phyloP scores from a whole-genome alignment of 1,140 invertebrate species.

The Pseudachorutes palmiensis region DNA sequence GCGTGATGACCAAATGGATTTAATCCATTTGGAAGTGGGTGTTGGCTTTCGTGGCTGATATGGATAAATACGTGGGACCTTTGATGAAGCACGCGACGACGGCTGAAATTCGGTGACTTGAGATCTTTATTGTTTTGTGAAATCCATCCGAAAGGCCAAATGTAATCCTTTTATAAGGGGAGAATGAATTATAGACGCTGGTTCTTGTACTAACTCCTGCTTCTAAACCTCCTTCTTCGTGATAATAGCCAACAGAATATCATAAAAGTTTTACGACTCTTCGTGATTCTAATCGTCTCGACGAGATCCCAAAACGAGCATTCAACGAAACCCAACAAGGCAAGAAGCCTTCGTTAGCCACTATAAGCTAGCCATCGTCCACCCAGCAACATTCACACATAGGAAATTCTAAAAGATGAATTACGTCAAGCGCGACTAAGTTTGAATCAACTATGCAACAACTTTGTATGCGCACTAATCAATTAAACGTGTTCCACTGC shows the following conservation, averaged over 20 bases:
- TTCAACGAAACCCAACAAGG: no score
- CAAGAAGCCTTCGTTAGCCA: no score
- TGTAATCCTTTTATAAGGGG: not conserved
- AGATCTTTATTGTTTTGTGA: not conserved
- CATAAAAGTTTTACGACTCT: constrained; percentile 8
- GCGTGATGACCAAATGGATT: no score
- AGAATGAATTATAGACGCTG: not conserved
- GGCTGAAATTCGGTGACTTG: not conserved
- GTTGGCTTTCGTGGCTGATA: not conserved
- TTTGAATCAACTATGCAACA: no score
- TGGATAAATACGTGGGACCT: not conserved
- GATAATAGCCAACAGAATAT: constrained; percentile 11
- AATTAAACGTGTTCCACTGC: no score
- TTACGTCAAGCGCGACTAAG: no score
- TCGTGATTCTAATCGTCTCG: constrained; percentile 1
- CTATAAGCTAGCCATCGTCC: no score
- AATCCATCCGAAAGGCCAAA: not conserved
- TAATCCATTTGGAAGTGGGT: not conserved
- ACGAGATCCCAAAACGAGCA: not conserved
- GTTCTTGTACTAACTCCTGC: not conserved
- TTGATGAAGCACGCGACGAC: not conserved
- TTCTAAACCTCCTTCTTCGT: not conserved
- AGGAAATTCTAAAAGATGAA: no score
- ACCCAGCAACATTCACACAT: no score
- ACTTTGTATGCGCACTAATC: no score